Conservation (phyloP, 2,797 vertebrate genomes). For the Epinephelus coioides region DNA sequence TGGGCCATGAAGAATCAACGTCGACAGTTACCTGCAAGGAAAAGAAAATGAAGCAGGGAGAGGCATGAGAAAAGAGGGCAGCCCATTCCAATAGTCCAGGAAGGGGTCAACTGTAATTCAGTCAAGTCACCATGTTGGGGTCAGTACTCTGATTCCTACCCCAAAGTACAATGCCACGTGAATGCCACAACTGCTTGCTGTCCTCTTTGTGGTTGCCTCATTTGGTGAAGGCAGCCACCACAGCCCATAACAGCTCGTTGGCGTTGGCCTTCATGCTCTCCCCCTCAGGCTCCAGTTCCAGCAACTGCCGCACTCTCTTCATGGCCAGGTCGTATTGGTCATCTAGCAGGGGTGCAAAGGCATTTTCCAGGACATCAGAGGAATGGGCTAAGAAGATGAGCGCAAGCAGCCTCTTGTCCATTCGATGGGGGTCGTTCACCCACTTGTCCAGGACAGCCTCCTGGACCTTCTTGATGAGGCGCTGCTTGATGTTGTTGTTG, state of each 20-base stretch:
- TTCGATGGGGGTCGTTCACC: conserved; percentile 96
- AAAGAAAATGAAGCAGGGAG: conserved; percentile 32
- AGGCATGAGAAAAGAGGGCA: conserved; percentile 28
- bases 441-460: conserved; percentile 96
- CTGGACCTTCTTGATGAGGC: conserved; percentile 97
- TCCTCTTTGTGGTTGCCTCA: conserved; percentile 74
- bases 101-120: conserved; percentile 31
- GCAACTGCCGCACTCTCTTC: conserved; percentile 94
- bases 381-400: conserved; percentile 97
- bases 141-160: conserved; percentile 21
- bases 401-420: conserved; percentile 96
- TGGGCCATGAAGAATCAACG: conserved; percentile 9
- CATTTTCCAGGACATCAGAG: conserved; percentile 96
- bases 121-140: conserved; percentile 41
- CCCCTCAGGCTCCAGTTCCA: conserved; percentile 95
- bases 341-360: conserved; percentile 94
- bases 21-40: conserved; percentile 55
- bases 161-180: conserved; percentile 37
- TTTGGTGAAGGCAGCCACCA: conserved; percentile 97
- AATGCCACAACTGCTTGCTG: conserved; percentile 9
- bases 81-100: conserved; percentile 55
- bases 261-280: conserved; percentile 93
- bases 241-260: conserved; percentile 95
- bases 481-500: conserved; percentile 97
- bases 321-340: conserved; percentile 98